Evolutionary conservation across 2,797 vertebrate genomes (phyloP), one percentile per base, ranked within the genome.

Genomic region (Hyperoplus immaculatus): DNA sequence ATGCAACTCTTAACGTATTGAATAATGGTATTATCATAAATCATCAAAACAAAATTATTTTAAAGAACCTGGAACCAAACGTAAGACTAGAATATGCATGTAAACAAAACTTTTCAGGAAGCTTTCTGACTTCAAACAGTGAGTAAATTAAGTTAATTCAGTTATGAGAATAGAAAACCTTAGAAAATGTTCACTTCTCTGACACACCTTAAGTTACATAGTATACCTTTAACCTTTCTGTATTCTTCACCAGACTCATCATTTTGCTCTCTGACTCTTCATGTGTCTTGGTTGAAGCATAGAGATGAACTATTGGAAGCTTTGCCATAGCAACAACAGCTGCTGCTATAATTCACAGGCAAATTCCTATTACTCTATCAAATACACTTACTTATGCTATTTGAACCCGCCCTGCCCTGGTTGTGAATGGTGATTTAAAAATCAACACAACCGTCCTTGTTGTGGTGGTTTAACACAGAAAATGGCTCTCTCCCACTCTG

Each of bases 261-360:
- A 9, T 55, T 45, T 45, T 9, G 15, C 58, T 67, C 21, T 49
- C 7, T 13, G 69, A 55, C 64, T 55, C 61, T 15, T 1, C 1
- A 42, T 21, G 39, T 51, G 29, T 29, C 29, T 29, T 29, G 29
- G 29, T 29, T 29, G 29, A 29, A 29, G 29, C 29, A 29, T 29
- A 29, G 3, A 29, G 29, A 29, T 29, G 29, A 29, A 29, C 29
- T 29, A 29, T 29, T 29, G 56, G 68, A 57, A 2, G 3, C 21
- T 11, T 86, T 64, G 49, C 88, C 62, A 79, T 84, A 68, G 83
- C 81, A 88, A 87, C 82, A 51, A 61, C 80, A 56, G 75, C 86
- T 63, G 62, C 78, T 13, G 71, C 63, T 49, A 38, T 46, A 69
- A 77, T 69, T 60, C 21, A 15, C 55, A 85, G 66, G 57, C 78